phyloP scores from a whole-genome alignment of 2,888 invertebrate species.

The Mythimna impura region DNA sequence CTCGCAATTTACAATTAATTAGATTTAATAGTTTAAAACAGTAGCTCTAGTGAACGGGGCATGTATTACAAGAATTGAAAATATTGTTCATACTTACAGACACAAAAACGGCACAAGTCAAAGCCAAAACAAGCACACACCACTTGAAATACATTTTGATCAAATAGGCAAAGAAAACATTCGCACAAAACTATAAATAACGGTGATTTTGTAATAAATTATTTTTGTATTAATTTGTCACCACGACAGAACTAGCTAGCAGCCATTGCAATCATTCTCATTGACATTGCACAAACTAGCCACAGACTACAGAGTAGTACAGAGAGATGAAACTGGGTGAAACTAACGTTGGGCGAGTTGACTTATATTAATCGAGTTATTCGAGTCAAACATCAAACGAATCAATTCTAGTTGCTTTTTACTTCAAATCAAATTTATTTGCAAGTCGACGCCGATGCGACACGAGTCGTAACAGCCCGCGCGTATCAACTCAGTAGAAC shows the following conservation, averaged over 20 bases:
- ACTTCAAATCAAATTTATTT: too few species aligned
- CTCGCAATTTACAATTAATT: neutral
- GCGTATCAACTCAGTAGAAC: too few species aligned
- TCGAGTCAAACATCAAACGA: too few species aligned
- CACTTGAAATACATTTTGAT: slow-evolving; percentile 67
- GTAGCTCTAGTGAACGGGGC: neutral
- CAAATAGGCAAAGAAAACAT: neutral
- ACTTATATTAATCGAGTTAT: too few species aligned
- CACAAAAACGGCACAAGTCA: slow-evolving; percentile 63
- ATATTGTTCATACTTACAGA: slow-evolving; percentile 68
- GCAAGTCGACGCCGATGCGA: too few species aligned
- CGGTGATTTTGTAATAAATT: neutral
- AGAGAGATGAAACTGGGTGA: too few species aligned
- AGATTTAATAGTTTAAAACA: neutral
- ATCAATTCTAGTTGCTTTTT: too few species aligned
- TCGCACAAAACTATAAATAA: slow-evolving; percentile 5
- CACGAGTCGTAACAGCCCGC: too few species aligned
- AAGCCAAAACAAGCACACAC: slow-evolving; percentile 63
- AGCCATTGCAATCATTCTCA: slow-evolving; percentile 27
- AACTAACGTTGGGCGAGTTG: too few species aligned
- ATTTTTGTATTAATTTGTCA: slow-evolving; percentile 24
- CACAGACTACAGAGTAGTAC: neutral
- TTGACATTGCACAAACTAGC: slow-evolving; percentile 4
- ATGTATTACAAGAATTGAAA: neutral
- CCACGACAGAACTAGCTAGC: slow-evolving; percentile 20